A percentile compares a stretch with the other conserved stretches of the same genome.
Conservation (phyloP, 2,888 invertebrate species). For the Nomada lathburiana region DNA sequence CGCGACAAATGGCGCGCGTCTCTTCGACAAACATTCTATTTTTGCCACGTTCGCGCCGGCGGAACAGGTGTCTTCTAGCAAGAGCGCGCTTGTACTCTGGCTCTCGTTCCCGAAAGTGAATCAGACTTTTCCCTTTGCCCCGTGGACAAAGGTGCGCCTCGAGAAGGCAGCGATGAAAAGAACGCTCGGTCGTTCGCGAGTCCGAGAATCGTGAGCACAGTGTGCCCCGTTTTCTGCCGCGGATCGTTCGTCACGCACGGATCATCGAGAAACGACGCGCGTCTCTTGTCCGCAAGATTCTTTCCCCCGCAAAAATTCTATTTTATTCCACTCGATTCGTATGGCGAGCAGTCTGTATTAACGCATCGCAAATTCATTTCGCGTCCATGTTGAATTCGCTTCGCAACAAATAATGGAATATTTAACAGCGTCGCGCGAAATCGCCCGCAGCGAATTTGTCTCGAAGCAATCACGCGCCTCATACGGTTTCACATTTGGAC, state of each 20-base stretch:
- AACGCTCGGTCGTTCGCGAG: neutral
- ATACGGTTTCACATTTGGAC: too few relatives aligned
- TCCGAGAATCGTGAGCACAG: slow-evolving; percentile 14
- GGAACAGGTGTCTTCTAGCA: slow-evolving; percentile 67
- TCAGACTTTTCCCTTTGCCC: slow-evolving; percentile 23
- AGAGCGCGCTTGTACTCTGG: slow-evolving; percentile 30
- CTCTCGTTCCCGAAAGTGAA: slow-evolving; percentile 21
- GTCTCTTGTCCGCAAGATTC: neutral
- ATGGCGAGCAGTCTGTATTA: too few relatives aligned
- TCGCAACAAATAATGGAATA: too few relatives aligned
- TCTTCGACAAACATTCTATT: slow-evolving; percentile 70
- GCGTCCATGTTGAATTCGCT: too few relatives aligned
- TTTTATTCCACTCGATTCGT: too few relatives aligned
- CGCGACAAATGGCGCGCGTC: slow-evolving; percentile 70
- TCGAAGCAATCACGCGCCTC: neutral
- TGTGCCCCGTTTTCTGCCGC: slow-evolving; percentile 4
- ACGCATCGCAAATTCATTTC: too few relatives aligned
- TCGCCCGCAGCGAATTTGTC: too few relatives aligned
- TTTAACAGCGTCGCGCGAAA: too few relatives aligned
- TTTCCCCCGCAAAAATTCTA: too few relatives aligned
- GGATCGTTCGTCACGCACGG: slow-evolving; percentile 38
- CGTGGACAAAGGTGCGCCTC: neutral
- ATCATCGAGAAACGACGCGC: slow-evolving; percentile 37
- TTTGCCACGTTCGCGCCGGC: slow-evolving; percentile 43
- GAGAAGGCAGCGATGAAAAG: neutral